Evolutionary conservation across 2,113 vertebrate species (phyloP), one percentile per base, ranked within the genome.

Genomic region (Tympanuchus pallidicinctus): DNA sequence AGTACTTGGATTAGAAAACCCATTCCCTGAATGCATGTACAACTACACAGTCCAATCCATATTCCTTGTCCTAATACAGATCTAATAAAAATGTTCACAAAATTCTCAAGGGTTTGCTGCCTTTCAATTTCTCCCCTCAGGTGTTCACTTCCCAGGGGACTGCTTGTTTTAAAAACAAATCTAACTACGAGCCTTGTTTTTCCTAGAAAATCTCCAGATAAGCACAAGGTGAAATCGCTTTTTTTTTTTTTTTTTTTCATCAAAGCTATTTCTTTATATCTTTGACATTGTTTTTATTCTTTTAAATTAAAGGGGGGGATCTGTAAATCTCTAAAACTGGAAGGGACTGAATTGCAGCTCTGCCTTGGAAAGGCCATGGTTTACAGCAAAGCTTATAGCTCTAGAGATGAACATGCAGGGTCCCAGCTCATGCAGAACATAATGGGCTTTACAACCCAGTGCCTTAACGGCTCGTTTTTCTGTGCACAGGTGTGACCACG

Each of bases 141-240:
- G 72, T 93, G 47, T 54, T 86, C 36, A 64, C 60, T 95, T 91
- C 86, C 91, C 81, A 84, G n/a, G 82, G 88, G 93, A 90, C 61
- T n/a, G 78, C n/a, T 61, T 80, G 36, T 92, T 95, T 94, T 90
- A 89, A 95, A 95, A 93, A 64, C 82, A 91, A 91, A 95, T 92
- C 89, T 88, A 92, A 76, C 69, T 24, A 34, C 0, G 30, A 84
- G 43, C 88, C 88, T 88, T 93, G 71, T 91, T 94, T 94, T 96
- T 38, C 92, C 76, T 96, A 77, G 75, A 93, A 97, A 96, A 94
- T 91, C 81, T 92, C 77, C 59, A 92, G 92, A 97, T 82, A 92
- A 97, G 69, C 73, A 74, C 57, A 80, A 94, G 48, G 73, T 73
- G 86, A 90, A 92, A 89, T 69, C 0, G 0, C 13, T 14, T 78